Percentiles rank a stretch among this genome's conserved stretches.
Evolutionary conservation across 2,888 invertebrate genomes (phyloP).

Genomic region (Baronia brevicornis): DNA sequence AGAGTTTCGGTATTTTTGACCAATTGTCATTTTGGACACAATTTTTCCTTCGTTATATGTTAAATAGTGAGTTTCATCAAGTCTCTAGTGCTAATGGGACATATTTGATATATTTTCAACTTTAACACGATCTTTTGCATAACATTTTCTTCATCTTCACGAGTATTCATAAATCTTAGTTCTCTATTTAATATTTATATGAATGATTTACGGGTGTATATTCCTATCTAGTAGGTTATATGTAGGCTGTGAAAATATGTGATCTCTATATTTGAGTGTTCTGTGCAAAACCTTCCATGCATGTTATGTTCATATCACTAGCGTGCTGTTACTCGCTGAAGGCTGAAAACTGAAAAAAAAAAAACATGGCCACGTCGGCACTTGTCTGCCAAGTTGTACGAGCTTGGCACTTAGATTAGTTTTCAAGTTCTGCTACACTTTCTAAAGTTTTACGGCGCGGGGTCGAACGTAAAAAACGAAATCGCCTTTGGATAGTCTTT

Average conservation of each 20-base stretch:
- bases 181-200: no score
- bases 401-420: slow-evolving; percentile 66
- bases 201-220: no score
- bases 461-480: slow-evolving; percentile 14
- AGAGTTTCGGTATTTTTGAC: no score
- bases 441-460: slow-evolving; percentile 13
- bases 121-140: no score
- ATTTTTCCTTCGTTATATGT: no score
- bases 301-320: slow-evolving; percentile 70
- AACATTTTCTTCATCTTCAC: no score
- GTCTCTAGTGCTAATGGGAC: no score
- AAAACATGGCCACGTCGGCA: slow-evolving; percentile 48
- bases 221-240: slow-evolving; percentile 2
- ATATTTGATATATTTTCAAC: no score
- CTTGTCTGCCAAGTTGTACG: slow-evolving; percentile 66
- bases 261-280: slow-evolving; percentile 19
- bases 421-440: slow-evolving; percentile 39
- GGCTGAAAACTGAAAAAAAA: slow-evolving; percentile 52
- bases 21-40: no score
- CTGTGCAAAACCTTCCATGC: slow-evolving; percentile 45
- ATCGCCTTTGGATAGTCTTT: slow-evolving; percentile 15
- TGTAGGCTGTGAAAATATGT: slow-evolving; percentile 16
- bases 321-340: slow-evolving; percentile 41
- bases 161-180: no score
- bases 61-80: no score